phyloP scores from a whole-genome alignment of 2,888 invertebrate species.

The Eulithis prunata region DNA sequence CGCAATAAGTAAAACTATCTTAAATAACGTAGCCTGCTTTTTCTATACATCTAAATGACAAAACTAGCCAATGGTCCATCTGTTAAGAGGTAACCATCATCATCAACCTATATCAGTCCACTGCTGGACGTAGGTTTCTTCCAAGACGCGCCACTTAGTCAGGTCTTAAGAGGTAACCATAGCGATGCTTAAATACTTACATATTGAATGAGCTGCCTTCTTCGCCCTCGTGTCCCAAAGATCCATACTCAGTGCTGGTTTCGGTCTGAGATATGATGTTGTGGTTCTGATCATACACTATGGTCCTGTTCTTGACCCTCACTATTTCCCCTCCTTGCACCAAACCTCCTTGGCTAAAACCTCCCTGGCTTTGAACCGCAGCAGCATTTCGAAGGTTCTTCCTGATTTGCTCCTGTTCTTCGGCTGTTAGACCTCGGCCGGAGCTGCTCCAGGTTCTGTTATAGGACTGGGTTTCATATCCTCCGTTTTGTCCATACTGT shows the following conservation, averaged over 20 bases:
- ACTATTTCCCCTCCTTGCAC: slow-evolving; percentile 58
- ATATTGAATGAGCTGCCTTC: slow-evolving; percentile 73
- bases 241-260: slow-evolving; percentile 79
- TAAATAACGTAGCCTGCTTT: no score
- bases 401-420: slow-evolving; percentile 65
- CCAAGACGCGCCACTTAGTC: no score
- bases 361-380: slow-evolving; percentile 49
- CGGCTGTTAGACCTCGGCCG: slow-evolving; percentile 58
- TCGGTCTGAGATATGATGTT: slow-evolving; percentile 78
- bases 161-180: no score
- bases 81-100: no score
- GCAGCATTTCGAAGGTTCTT: slow-evolving; percentile 56
- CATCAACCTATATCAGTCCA: no score
- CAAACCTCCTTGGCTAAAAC: slow-evolving; percentile 46
- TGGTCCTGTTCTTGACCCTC: slow-evolving; percentile 63
- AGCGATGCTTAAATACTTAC: slow-evolving; percentile 53
- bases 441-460: slow-evolving; percentile 61
- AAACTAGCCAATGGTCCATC: no score
- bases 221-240: slow-evolving; percentile 75
- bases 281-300: slow-evolving; percentile 70
- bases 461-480: slow-evolving; percentile 49
- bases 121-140: no score
- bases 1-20: no score
- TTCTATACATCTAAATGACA: no score
- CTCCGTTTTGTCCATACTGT: slow-evolving; percentile 41